Evolutionary conservation across 2,113 vertebrate genomes (phyloP).

Genomic region (Sinocyclocheilus grahami): DNA sequence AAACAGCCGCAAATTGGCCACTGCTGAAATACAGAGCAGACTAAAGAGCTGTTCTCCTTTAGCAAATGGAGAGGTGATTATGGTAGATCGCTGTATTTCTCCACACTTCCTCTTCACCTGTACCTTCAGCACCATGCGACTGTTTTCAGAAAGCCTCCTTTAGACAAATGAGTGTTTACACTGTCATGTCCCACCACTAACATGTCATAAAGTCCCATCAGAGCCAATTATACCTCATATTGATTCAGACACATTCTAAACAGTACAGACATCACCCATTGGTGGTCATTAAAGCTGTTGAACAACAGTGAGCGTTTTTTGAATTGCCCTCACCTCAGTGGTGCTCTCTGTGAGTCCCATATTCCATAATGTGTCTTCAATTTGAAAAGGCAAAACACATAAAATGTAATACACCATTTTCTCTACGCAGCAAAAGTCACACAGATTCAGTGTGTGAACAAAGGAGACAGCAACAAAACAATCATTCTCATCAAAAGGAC

Average conservation of each 20-base stretch:
- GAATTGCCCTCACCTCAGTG: slow-evolving; percentile 63
- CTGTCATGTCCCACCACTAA: slow-evolving; percentile 67
- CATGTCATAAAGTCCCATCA: slow-evolving; percentile 74
- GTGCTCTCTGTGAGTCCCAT: slow-evolving; percentile 51
- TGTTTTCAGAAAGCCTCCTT: slow-evolving; percentile 63
- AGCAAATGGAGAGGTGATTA: slow-evolving; percentile 66
- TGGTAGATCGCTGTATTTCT: slow-evolving; percentile 63
- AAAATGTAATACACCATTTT: slow-evolving; percentile 54
- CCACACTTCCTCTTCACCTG: slow-evolving; percentile 65
- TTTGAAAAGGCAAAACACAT: slow-evolving; percentile 61
- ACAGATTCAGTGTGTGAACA: slow-evolving; percentile 55
- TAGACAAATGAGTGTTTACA: slow-evolving; percentile 71
- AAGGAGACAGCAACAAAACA: slow-evolving; percentile 54
- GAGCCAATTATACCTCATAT: slow-evolving; percentile 72
- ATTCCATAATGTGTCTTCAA: slow-evolving; percentile 59
- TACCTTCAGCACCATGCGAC: slow-evolving; percentile 58
- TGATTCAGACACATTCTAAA: slow-evolving; percentile 62
- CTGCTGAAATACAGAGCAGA: slow-evolving; percentile 62
- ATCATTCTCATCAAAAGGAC: slow-evolving; percentile 30
- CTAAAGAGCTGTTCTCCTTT: slow-evolving; percentile 63
- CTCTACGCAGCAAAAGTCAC: slow-evolving; percentile 53
- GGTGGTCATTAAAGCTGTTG: slow-evolving; percentile 63
- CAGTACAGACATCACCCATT: slow-evolving; percentile 57
- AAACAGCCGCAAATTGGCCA: slow-evolving; percentile 61
- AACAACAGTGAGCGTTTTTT: too few species aligned